phyloP scores from a whole-genome alignment of 2,888 invertebrate species.

The Erynnis tages region DNA sequence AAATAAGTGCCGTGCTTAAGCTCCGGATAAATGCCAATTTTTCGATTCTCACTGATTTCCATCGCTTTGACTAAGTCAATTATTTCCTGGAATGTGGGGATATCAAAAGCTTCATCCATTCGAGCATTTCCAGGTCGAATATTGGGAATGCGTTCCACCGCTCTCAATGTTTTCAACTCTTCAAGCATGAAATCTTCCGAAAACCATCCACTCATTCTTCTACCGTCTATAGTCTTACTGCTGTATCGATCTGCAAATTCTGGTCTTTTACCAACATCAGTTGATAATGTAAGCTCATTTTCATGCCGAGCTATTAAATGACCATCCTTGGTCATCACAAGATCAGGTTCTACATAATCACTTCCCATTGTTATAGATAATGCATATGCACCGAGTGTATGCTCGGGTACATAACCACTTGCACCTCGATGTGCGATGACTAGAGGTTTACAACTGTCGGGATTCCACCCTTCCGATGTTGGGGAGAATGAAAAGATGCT shows the following conservation, averaged over 20 bases:
- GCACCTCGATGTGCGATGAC: conserved; percentile 69
- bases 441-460: conserved; percentile 30
- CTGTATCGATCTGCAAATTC: conserved; percentile 56
- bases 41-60: conserved; percentile 55
- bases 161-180: conserved; percentile 64
- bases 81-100: conserved; percentile 68
- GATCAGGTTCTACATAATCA: conserved; percentile 70
- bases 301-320: conserved; percentile 65
- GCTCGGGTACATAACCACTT: conserved; percentile 71
- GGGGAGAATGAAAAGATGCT: not conserved
- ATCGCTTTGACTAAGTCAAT: conserved; percentile 62
- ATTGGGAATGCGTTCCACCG: conserved; percentile 57
- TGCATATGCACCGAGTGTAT: conserved; percentile 68
- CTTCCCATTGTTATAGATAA: conserved; percentile 68
- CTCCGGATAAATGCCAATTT: conserved; percentile 69
- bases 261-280: conserved; percentile 53
- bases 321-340: conserved; percentile 68
- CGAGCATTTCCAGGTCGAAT: conserved; percentile 65
- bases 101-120: conserved; percentile 55
- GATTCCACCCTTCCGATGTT: conserved; percentile 14
- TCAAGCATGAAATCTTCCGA: conserved; percentile 69
- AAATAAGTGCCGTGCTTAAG: conserved; percentile 67
- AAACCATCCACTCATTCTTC: conserved; percentile 60
- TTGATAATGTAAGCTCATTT: conserved; percentile 60
- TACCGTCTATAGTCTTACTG: conserved; percentile 57